These are phyloP conservation scores for Tetranychus piercei DNA, from an alignment of 2,888 invertebrate species.

Conservation along the genomic window DNA sequence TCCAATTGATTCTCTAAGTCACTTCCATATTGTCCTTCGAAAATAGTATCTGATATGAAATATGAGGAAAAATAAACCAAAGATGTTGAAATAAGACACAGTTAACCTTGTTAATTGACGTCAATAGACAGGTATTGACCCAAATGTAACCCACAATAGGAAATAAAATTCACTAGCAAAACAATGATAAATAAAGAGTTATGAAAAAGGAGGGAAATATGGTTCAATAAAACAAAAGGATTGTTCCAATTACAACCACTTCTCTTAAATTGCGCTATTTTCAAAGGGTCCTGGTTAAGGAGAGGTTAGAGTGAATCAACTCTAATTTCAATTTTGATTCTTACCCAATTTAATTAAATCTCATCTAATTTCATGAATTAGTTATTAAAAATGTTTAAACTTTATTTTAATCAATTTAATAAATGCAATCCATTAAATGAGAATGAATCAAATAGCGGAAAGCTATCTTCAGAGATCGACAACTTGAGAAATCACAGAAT, in stretches of 20 bases:
- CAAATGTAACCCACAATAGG: neutral
- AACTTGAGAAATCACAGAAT: neutral
- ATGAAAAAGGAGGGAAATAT: neutral
- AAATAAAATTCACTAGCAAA: neutral
- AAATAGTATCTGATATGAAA: constrained; percentile 32
- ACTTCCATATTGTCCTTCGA: constrained; percentile 39
- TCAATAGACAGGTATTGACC: constrained; percentile 3
- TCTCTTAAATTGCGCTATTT: too few species aligned
- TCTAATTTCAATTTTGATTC: too few species aligned
- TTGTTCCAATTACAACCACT: too few species aligned
- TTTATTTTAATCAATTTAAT: too few species aligned
- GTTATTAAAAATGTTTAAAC: too few species aligned
- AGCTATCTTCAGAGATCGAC: neutral
- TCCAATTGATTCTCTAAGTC: constrained; percentile 38
- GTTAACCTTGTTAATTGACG: neutral
- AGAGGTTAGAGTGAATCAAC: too few species aligned
- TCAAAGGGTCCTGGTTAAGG: too few species aligned
- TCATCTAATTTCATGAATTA: too few species aligned
- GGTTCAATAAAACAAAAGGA: neutral
- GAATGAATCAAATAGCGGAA: too few species aligned
- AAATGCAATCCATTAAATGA: too few species aligned
- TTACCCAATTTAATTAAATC: too few species aligned
- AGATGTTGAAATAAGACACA: neutral
- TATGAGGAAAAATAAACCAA: neutral
- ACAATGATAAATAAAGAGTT: neutral